Evolutionary conservation across 2,888 invertebrate genomes (phyloP), one percentile per base, ranked within the genome.

Genomic region (Smittia sp.): DNA sequence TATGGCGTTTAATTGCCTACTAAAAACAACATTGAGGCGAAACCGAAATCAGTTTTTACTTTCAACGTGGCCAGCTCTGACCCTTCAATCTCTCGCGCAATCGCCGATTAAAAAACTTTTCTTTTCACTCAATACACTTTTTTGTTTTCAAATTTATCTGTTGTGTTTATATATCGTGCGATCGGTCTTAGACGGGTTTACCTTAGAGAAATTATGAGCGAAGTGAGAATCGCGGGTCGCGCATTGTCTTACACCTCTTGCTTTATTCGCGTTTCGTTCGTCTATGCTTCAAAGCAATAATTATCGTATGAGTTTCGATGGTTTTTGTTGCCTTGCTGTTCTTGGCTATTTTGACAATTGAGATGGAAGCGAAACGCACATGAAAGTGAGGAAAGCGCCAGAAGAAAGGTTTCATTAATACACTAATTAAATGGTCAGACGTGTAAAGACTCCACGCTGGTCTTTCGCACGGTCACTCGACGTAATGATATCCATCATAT

Each of bases 91-190:
- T 58, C 6, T 58, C 18, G 58, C 58, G 58, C 22, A 58, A 58
- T 58, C 58, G 58, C 58, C 22, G 58, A 58, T 58, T 58, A 58
- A 58, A 58, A 58, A 58, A 58, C 58, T 58, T 58, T 58, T 58
- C 58, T 58, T 58, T 58, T 58, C 58, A 58, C n/a, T 58, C 58
- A 58, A 2, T 58, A 58, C 22, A 22, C 20, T 58, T 58, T 58
- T 58, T 58, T 58, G 9, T 22, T 58, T 58, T 58, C 58, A n/a
- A 58, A 18, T 58, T 58, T 58, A 22, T 58, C 22, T 46, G 2
- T 18, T 58, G 58, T 58, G 18, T 58, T 22, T 58, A 3, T 58
- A 58, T 58, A 58, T 58, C 58, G 58, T 52, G 52, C 15, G 52
- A 52, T 52, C 52, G 15, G 4, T 52, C 52, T n/a, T 52, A 52